phyloP scores from a whole-genome alignment of 2,113 vertebrate genomes.

The Alosa alosa region DNA sequence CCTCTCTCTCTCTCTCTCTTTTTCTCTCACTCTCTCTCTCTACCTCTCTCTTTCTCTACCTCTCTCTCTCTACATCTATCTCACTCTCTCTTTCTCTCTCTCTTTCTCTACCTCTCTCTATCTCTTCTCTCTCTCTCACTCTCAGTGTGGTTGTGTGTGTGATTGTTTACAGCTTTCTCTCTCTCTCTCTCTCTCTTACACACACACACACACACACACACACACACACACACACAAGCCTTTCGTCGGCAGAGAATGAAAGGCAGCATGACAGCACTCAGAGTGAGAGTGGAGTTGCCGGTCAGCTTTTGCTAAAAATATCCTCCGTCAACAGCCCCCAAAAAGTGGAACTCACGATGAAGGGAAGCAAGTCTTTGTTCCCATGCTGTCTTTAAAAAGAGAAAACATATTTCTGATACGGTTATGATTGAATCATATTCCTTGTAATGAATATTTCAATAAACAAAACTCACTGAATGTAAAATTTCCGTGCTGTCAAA shows the following conservation, averaged over 20 bases:
- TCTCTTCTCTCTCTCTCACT: neutral
- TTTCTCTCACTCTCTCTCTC: neutral
- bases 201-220: constrained; percentile 37
- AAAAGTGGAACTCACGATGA: neutral
- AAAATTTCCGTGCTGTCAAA: no score
- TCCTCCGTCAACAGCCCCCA: neutral
- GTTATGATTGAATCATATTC: neutral
- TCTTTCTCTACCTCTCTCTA: neutral
- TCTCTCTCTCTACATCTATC: neutral
- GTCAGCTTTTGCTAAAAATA: constrained; percentile 14
- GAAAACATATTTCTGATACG: neutral
- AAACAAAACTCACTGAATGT: neutral
- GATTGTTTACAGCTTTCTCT: neutral
- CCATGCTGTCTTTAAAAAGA: neutral
- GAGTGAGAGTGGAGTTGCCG: constrained; percentile 5
- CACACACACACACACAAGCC: constrained; percentile 23
- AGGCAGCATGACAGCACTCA: neutral
- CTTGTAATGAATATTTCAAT: neutral
- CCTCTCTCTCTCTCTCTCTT: neutral
- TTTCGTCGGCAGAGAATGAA: neutral
- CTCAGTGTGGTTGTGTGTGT: neutral
- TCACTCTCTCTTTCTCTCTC: neutral
- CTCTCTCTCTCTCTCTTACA: constrained; percentile 39
- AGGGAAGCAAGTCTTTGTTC: neutral
- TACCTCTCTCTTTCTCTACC: no score